These are phyloP conservation scores for Asbolus verrucosus DNA, from an alignment of 1,140 invertebrate species.

Conservation along the genomic window DNA sequence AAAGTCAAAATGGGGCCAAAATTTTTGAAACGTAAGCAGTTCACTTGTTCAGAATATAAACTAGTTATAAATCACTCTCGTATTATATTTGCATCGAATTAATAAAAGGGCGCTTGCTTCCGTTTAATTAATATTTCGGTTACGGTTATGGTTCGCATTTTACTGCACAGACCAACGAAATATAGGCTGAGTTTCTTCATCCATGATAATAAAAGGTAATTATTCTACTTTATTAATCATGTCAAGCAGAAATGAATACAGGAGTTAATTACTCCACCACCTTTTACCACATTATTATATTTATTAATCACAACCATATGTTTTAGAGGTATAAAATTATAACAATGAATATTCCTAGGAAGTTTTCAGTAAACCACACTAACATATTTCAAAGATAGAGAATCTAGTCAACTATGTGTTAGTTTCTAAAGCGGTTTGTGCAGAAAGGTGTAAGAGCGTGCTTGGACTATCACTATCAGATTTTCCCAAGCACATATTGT, in stretches of 20 bases:
- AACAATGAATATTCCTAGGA: no score
- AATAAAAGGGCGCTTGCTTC: constrained; percentile 15
- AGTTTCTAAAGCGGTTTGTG: constrained; percentile 18
- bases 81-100: constrained; percentile 14
- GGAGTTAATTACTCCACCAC: no score
- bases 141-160: constrained; percentile 22
- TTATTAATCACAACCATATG: no score
- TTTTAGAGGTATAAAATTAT: no score
- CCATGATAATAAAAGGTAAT: constrained; percentile 7
- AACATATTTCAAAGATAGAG: constrained; percentile 8
- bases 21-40: no score
- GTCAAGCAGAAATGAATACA: no score
- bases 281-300: no score
- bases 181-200: constrained; percentile 1
- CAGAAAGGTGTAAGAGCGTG: constrained; percentile 22
- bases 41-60: no score
- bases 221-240: no score
- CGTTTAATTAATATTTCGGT: constrained; percentile 35
- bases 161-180: no score
- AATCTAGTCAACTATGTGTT: constrained; percentile 5
- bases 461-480: constrained; percentile 27
- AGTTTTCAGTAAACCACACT: neutral
- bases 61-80: constrained; percentile 4
- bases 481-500: constrained; percentile 24
- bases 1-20: no score